Evolutionary conservation across 2,797 vertebrate genomes (phyloP).

Genomic region (Malurus splendens): DNA sequence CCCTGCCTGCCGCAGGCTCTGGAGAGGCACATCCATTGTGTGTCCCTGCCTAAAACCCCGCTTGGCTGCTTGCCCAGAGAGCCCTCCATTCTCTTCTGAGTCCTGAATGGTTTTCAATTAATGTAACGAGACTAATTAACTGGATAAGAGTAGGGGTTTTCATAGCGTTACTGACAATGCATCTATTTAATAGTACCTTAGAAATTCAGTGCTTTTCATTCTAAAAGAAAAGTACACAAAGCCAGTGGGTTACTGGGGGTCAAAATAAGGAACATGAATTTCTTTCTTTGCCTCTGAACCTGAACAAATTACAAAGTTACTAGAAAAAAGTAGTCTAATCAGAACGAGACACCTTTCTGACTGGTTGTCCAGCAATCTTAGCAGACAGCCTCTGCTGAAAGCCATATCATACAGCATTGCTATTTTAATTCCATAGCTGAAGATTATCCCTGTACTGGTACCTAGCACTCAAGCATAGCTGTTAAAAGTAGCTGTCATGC

Average conservation of each 20-base stretch:
- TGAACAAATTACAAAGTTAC: constrained; percentile 10
- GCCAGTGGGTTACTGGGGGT: background rate
- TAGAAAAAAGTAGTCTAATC: background rate
- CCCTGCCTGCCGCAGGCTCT: background rate
- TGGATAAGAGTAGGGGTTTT: constrained; percentile 32
- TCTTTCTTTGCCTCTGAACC: constrained; percentile 16
- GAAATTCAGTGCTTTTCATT: constrained; percentile 5
- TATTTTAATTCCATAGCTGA: background rate
- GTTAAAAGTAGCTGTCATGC: background rate
- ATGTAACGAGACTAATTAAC: constrained; percentile 55
- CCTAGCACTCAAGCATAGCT: background rate
- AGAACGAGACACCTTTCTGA: background rate
- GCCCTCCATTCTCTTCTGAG: background rate
- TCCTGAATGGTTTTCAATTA: constrained; percentile 47
- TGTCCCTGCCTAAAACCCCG: rapidly evolving
- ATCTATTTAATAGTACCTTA: constrained; percentile 16
- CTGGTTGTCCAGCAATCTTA: background rate
- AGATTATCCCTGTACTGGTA: background rate
- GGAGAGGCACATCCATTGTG: background rate
- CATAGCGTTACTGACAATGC: background rate
- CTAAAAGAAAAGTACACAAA: background rate
- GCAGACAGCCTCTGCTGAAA: background rate
- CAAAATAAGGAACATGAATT: background rate
- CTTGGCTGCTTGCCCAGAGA: background rate
- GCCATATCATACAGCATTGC: background rate